Conservation (phyloP, 2,113 vertebrate genomes). For the Lasiurus borealis region DNA sequence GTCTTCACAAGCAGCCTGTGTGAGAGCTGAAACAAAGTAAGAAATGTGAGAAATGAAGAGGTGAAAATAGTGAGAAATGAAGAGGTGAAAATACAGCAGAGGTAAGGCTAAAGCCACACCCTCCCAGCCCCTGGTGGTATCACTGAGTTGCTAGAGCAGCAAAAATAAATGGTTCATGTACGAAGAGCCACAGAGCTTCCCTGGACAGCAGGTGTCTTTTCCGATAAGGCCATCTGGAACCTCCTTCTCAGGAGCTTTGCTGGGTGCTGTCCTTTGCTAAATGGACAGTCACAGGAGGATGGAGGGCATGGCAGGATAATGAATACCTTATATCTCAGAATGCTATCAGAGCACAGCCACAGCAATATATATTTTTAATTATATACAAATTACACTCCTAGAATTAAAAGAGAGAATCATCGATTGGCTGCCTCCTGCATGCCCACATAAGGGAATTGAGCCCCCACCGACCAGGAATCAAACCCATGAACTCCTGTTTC, state of each 20-base stretch:
- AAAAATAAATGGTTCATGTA: not conserved
- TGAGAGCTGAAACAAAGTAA: not conserved
- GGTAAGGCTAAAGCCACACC: not conserved
- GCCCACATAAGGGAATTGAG: too few relatives aligned
- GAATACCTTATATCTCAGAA: constrained; percentile 36
- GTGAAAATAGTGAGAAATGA: not conserved
- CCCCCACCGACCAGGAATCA: too few relatives aligned
- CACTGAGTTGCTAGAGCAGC: not conserved
- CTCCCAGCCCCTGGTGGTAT: not conserved
- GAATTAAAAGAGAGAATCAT: too few relatives aligned
- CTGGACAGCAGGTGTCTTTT: not conserved
- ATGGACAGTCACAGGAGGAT: not conserved
- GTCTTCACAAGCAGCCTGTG: not conserved
- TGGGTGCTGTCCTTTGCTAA: not conserved
- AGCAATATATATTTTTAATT: not conserved
- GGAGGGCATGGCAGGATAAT: not conserved
- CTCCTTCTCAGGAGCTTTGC: not conserved
- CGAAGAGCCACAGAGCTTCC: not conserved
- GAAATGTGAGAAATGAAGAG: not conserved
- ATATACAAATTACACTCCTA: constrained; percentile 21
- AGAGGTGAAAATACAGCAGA: not conserved
- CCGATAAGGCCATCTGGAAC: constrained; percentile 16
- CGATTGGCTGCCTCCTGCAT: too few relatives aligned
- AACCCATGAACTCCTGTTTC: too few relatives aligned
- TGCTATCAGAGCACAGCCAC: not conserved